Evolutionary conservation across 2,888 invertebrate species (phyloP).

Genomic region (Pollenia labialis): DNA sequence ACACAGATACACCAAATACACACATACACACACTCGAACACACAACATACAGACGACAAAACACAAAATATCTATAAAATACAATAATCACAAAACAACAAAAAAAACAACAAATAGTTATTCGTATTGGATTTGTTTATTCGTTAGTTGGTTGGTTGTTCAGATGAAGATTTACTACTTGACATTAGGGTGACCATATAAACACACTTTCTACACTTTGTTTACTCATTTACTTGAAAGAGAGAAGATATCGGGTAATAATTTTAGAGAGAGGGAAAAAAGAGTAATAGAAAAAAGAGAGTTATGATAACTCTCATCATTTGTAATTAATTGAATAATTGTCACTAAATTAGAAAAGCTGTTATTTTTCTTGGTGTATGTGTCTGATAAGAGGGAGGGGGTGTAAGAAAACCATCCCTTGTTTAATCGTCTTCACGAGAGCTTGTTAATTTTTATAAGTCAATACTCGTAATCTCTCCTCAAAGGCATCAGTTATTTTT

Average conservation of each 20-base stretch:
- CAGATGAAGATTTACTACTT: constrained; percentile 8
- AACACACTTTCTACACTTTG: background rate
- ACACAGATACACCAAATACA: constrained; percentile 38
- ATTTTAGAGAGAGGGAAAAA: background rate
- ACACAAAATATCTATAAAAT: constrained; percentile 8
- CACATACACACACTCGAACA: background rate
- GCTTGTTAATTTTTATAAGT: constrained; percentile 12
- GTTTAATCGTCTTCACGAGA: background rate
- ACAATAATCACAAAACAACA: constrained; percentile 3
- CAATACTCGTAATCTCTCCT: background rate
- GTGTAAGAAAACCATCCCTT: constrained; percentile 6
- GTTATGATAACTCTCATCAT: constrained; percentile 9
- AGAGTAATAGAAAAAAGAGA: background rate
- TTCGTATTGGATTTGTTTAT: constrained; percentile 67
- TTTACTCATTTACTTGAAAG: constrained; percentile 6
- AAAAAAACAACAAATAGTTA: constrained; percentile 15
- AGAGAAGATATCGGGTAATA: background rate
- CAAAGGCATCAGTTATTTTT: background rate
- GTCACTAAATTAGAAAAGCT: background rate
- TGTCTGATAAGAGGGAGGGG: background rate
- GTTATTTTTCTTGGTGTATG: background rate
- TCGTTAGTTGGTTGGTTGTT: constrained; percentile 54
- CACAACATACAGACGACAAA: too few species aligned
- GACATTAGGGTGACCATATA: constrained; percentile 56
- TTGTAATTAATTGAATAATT: constrained; percentile 2